Evolutionary conservation across 2,113 vertebrate genomes (phyloP).

Genomic region (Terrapene triunguis): DNA sequence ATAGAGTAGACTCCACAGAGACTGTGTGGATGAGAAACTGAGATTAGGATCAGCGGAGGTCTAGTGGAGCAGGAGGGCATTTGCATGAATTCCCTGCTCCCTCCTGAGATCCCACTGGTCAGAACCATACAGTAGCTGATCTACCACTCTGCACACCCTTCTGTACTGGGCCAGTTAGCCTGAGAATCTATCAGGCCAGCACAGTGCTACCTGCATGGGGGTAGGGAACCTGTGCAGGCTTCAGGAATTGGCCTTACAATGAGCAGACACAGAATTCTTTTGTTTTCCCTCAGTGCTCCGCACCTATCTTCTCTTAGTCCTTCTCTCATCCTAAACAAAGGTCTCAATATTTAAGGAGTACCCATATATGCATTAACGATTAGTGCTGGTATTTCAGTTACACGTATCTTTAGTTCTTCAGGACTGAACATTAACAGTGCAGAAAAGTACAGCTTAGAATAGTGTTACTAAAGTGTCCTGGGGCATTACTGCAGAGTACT

Average conservation of each 20-base stretch:
- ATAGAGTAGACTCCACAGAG: not conserved
- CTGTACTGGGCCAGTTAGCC: not conserved
- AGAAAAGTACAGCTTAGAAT: rapidly evolving
- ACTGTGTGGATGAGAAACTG: not conserved
- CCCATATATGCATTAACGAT: rapidly evolving
- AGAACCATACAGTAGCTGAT: not conserved
- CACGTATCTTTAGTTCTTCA: not conserved
- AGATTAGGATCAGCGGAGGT: not conserved
- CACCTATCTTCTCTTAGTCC: rapidly evolving
- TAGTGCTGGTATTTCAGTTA: not conserved
- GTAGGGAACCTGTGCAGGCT: rapidly evolving
- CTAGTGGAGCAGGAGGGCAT: rapidly evolving
- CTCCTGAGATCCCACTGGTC: not conserved
- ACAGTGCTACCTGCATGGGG: rapidly evolving
- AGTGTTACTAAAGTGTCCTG: not conserved
- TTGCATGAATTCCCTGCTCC: not conserved
- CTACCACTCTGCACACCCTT: rapidly evolving
- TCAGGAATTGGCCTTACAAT: not conserved
- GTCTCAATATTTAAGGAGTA: not conserved
- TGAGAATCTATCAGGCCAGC: not conserved
- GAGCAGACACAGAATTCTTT: not conserved
- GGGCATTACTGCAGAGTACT: not conserved
- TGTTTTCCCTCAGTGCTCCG: rapidly evolving
- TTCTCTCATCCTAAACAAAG: not conserved
- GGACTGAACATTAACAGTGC: not conserved